Evolutionary conservation across 2,797 vertebrate genomes (phyloP).

Genomic region (Menidia menidia): DNA sequence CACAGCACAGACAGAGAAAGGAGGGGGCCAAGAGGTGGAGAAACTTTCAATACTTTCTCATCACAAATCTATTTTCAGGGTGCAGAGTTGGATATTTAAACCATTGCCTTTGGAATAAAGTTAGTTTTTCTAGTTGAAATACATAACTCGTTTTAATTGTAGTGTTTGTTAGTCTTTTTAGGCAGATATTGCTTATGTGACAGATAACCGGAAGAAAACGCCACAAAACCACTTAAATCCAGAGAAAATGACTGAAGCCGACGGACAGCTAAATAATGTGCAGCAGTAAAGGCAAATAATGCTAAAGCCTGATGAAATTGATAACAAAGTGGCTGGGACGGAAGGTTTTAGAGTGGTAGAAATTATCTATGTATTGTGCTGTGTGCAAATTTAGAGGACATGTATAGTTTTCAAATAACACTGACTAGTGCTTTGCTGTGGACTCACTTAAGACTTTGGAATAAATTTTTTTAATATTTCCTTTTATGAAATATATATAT

Average conservation of each 20-base stretch:
- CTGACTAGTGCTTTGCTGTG: too few species aligned
- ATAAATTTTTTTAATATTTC: too few species aligned
- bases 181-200: neutral
- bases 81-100: neutral
- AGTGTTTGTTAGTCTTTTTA: neutral
- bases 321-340: neutral
- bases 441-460: too few species aligned
- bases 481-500: too few species aligned
- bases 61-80: neutral
- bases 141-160: neutral
- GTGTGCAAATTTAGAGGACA: too few species aligned
- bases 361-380: neutral
- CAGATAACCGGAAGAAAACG: neutral
- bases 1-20: neutral
- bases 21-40: too few species aligned
- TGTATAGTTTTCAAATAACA: too few species aligned
- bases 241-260: neutral
- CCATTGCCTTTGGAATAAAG: neutral
- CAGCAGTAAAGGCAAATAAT: neutral
- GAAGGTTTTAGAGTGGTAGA: neutral
- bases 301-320: neutral
- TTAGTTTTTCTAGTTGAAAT: neutral
- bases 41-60: neutral
- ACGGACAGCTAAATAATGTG: neutral
- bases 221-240: neutral